Conservation (phyloP, 2,113 vertebrate genomes). For the Periophthalmus modestus region DNA sequence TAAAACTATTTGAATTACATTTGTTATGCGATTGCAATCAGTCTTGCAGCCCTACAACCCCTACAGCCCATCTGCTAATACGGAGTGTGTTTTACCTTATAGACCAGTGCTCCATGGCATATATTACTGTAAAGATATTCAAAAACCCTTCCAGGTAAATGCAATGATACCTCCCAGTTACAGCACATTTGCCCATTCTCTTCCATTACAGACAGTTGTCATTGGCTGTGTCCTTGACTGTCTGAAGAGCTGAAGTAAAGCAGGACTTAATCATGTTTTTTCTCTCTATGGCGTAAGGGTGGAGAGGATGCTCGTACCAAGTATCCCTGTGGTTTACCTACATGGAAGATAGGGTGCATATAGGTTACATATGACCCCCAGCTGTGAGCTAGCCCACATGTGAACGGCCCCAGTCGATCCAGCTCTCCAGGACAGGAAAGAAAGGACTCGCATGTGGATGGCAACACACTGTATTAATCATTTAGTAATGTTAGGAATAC, state of each 20-base stretch:
- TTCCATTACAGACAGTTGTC: background rate
- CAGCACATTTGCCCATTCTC: background rate
- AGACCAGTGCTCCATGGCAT: background rate
- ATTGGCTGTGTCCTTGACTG: background rate
- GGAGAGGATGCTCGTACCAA: background rate
- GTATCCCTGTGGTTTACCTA: background rate
- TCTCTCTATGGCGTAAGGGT: background rate
- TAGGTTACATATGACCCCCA: background rate
- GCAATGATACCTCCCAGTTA: background rate
- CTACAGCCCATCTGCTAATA: background rate
- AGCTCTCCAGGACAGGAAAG: background rate
- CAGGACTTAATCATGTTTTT: background rate
- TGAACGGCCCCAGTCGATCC: background rate
- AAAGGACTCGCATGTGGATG: background rate
- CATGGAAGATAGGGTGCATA: background rate
- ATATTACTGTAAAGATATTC: background rate
- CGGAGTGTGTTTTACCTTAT: background rate
- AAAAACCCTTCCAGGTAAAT: background rate
- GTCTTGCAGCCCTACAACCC: too few species aligned
- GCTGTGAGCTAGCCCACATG: constrained; percentile 4
- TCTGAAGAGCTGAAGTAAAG: background rate
- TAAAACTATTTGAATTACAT: too few species aligned
- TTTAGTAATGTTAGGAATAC: background rate
- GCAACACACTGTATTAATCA: background rate
- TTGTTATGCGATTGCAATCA: too few species aligned